Percentiles rank a stretch among this genome's conserved stretches.
These are phyloP conservation scores for Crotophaga sulcirostris DNA, from an alignment of 2,113 vertebrate species.

Conservation along the genomic window DNA sequence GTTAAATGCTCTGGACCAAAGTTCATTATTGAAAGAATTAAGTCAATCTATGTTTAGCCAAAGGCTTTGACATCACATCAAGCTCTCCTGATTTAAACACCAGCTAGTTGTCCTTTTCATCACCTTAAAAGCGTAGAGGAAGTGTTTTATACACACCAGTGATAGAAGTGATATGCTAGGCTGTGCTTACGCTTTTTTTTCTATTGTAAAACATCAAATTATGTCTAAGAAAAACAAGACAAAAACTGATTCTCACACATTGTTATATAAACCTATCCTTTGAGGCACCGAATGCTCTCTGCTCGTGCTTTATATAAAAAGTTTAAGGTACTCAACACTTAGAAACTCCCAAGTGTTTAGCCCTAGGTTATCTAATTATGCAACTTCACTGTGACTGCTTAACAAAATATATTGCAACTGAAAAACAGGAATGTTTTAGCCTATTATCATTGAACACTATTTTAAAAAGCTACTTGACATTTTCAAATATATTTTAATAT, in stretches of 20 bases:
- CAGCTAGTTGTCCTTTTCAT: conserved; percentile 72
- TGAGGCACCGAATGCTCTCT: background rate
- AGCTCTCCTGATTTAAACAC: conserved; percentile 74
- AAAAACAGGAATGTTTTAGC: background rate
- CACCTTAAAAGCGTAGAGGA: conserved; percentile 65
- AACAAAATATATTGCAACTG: background rate
- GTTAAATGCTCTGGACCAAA: conserved; percentile 79
- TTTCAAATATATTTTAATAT: background rate
- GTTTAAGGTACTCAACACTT: background rate
- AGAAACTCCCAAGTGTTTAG: background rate
- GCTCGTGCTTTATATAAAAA: background rate
- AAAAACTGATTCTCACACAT: conserved; percentile 14
- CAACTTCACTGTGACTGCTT: background rate
- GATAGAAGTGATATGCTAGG: background rate
- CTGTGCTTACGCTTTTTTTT: background rate
- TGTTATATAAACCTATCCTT: conserved; percentile 5
- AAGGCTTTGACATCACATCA: conserved; percentile 78
- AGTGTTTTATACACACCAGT: conserved; percentile 49
- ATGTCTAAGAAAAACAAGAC: conserved; percentile 51
- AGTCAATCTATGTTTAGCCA: conserved; percentile 82
- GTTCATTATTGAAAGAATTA: conserved; percentile 84
- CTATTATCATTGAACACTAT: background rate
- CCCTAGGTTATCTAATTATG: background rate
- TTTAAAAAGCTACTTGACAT: background rate
- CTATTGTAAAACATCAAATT: conserved; percentile 64